Conservation (phyloP, 2,113 vertebrate species). For the Zosterops borbonicus region DNA sequence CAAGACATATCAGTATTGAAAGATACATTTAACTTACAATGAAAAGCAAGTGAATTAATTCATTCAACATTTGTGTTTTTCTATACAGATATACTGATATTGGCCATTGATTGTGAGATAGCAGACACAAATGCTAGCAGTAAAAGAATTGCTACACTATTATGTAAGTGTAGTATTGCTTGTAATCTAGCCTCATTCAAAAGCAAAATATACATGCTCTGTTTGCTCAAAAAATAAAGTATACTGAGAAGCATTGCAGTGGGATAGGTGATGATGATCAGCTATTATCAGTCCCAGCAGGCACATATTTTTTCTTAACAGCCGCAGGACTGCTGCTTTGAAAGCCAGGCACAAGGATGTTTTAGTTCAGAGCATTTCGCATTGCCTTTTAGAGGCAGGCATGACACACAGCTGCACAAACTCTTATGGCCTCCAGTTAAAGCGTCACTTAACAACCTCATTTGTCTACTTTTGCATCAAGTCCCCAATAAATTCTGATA, state of each 20-base stretch:
- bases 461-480: conserved; percentile 75
- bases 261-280: conserved; percentile 72
- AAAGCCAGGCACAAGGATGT: conserved; percentile 58
- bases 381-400: conserved; percentile 65
- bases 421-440: conserved; percentile 70
- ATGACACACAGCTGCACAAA: conserved; percentile 69
- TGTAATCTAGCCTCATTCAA: conserved; percentile 66
- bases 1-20: neutral
- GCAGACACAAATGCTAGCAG: conserved; percentile 39
- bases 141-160: conserved; percentile 53
- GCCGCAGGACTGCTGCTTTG: conserved; percentile 45
- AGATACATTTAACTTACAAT: conserved; percentile 52
- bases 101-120: neutral
- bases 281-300: conserved; percentile 73
- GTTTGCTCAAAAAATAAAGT: conserved; percentile 70
- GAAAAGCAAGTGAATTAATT: conserved; percentile 31
- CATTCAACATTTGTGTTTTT: conserved; percentile 33
- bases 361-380: conserved; percentile 65
- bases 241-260: conserved; percentile 66
- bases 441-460: conserved; percentile 67
- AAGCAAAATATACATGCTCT: conserved; percentile 73
- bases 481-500: conserved; percentile 68
- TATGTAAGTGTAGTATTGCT: conserved; percentile 52
- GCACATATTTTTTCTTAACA: conserved; percentile 67
- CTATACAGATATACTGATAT: neutral